Base-by-base conservation (phyloP, 2,113 vertebrate species). In the Nicator chloris region DNA sequence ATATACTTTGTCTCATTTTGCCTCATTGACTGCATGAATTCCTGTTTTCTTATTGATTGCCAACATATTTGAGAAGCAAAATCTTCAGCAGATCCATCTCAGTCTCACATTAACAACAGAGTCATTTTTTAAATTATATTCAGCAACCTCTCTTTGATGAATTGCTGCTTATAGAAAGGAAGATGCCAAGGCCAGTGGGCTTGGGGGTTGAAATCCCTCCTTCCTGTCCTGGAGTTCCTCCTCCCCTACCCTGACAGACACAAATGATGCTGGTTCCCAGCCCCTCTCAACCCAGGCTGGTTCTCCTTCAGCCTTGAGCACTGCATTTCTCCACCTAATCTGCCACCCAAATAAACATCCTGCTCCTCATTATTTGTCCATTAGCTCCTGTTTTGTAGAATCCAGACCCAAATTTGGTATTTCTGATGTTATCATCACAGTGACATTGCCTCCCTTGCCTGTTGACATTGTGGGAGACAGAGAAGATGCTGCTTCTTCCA, bases 31-130 rank as follows among this genome's bases (percentile, higher is more conserved):
- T 71, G 10, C 35, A 63, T 13, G 12, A 73, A 66, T 69, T 73
- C 42, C 71, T 73, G 18, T 88, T 95, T 82, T 82, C 35, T 77
- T 69, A 68, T 77, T 64, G 79, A 77, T 47, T 78, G 35, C 39
- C 78, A 56, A 26, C 30, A 22, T 28, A 45, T 68, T 47, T 59
- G 64, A 72, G 59, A 66, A 93, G 64, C 7, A 81, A 76, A 86
- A 59, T 59, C 86, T 75, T 77, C 68, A 51, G 33, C n/a, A 75
- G 57, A 30, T 91, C 56, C 49, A 39, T 66, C 76, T 86, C 71
- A 69, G 64, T 61, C 50, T 68, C 42, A 61, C 59, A 69, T 68
- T 88, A 91, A 70, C 63, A 37, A 42, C 70, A 30, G 85, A 91
- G 42, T 53, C 26, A 37, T 44, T 82, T 94, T 68, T 68, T 69